These are phyloP conservation scores for Chrysotoxum bicinctum DNA, from an alignment of 2,888 invertebrate genomes.

Conservation along the genomic window DNA sequence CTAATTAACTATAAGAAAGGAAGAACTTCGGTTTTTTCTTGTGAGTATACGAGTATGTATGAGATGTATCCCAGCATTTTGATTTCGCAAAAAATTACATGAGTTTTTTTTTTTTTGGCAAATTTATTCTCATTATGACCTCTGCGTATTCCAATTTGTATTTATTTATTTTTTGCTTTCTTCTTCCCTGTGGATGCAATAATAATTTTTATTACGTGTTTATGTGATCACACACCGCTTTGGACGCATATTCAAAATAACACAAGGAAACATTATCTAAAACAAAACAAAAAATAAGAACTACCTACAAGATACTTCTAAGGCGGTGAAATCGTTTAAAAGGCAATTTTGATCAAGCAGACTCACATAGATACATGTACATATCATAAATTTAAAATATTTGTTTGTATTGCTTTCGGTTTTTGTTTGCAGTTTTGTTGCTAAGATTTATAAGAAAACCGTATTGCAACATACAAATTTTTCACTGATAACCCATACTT, in stretches of 20 bases:
- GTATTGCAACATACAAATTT: constrained; percentile 34
- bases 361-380: too few relatives aligned
- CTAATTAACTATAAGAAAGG: constrained; percentile 37
- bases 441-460: background rate
- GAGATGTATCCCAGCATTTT: background rate
- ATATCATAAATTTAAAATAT: constrained; percentile 15
- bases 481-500: constrained; percentile 35
- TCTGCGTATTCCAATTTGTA: constrained; percentile 48
- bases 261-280: constrained; percentile 17
- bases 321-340: constrained; percentile 60
- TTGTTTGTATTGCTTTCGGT: background rate
- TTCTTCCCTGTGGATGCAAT: constrained; percentile 34
- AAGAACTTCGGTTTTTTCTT: constrained; percentile 2
- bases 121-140: constrained; percentile 37
- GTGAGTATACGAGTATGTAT: background rate
- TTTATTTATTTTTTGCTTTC: constrained; percentile 9
- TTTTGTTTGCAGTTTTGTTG: background rate
- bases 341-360: constrained; percentile 50
- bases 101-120: constrained; percentile 3
- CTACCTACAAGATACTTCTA: constrained; percentile 28
- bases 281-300: background rate
- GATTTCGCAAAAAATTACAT: constrained; percentile 4
- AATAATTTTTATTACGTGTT: constrained; percentile 61
- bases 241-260: constrained; percentile 21
- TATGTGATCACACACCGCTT: constrained; percentile 50